These are phyloP conservation scores for Cephus pulcher DNA, from an alignment of 2,888 invertebrate species.

Conservation along the genomic window DNA sequence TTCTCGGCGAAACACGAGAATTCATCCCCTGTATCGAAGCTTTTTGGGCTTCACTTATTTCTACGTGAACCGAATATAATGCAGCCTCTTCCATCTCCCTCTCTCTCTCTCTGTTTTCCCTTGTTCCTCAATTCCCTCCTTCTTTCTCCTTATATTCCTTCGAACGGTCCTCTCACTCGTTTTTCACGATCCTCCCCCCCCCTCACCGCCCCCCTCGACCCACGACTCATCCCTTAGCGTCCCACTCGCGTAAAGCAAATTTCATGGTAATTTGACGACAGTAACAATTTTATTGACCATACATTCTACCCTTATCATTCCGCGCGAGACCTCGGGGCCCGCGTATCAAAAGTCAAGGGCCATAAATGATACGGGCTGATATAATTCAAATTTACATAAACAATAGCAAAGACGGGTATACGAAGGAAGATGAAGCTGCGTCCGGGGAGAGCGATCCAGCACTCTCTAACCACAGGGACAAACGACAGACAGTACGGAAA, in stretches of 20 bases:
- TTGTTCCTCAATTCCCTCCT: background rate
- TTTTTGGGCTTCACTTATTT: conserved; percentile 1
- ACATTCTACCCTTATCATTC: conserved; percentile 15
- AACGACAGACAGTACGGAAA: background rate
- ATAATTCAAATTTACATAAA: conserved; percentile 27
- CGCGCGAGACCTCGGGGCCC: background rate
- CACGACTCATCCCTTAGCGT: background rate
- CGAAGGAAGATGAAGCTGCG: conserved; percentile 17
- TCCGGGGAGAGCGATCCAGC: too few relatives aligned
- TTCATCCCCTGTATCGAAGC: background rate
- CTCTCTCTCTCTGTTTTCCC: background rate
- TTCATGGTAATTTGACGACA: conserved; percentile 21
- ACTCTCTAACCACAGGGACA: too few relatives aligned
- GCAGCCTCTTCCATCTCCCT: conserved; percentile 15
- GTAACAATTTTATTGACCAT: conserved; percentile 17
- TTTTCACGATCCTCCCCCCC: conserved; percentile 11
- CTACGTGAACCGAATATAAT: conserved; percentile 6
- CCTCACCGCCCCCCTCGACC: conserved; percentile 2
- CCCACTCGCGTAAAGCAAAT: conserved; percentile 9
- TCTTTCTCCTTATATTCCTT: background rate
- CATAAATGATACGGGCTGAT: conserved; percentile 3
- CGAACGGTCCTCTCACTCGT: conserved; percentile 8
- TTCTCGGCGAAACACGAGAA: background rate
- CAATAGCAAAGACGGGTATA: conserved; percentile 21
- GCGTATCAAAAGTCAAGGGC: background rate